Conservation (phyloP, 1,140 invertebrate species). For the Caenorhabditis elegans region DNA sequence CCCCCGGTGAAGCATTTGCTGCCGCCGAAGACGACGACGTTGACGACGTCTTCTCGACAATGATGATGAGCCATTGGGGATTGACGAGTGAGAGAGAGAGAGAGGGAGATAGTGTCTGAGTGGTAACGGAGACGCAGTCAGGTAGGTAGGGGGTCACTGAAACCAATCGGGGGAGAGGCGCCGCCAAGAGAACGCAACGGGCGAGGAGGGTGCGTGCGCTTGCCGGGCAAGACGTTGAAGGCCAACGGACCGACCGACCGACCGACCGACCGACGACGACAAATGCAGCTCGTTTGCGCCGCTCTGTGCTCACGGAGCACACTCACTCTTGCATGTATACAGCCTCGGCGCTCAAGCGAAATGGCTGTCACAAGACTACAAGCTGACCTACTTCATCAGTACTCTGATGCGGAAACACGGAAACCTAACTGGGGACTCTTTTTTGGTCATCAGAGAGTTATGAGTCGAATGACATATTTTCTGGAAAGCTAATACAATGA, state of each 20-base stretch:
- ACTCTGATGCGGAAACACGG: too few relatives aligned
- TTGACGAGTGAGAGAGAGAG: not conserved
- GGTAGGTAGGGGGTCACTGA: not conserved
- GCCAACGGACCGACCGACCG: too few relatives aligned
- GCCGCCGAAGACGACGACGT: too few relatives aligned
- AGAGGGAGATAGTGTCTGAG: too few relatives aligned
- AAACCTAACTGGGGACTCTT: too few relatives aligned
- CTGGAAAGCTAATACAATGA: too few relatives aligned
- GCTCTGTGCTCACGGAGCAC: conserved; percentile 14
- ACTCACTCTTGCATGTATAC: not conserved
- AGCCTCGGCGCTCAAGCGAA: conserved; percentile 4
- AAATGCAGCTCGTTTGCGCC: conserved; percentile 22
- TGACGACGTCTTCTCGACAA: conserved; percentile 16
- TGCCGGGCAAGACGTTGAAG: not conserved
- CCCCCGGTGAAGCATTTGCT: too few relatives aligned
- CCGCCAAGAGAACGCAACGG: not conserved
- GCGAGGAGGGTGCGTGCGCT: conserved; percentile 6
- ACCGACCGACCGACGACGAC: too few relatives aligned
- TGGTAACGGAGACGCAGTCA: not conserved
- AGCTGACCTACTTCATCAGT: not conserved
- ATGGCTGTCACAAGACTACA: not conserved
- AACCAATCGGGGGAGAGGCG: conserved; percentile 4
- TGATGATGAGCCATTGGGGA: conserved; percentile 26
- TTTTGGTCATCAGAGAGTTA: too few relatives aligned
- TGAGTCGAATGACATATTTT: too few relatives aligned